Base-by-base conservation (phyloP, 2,797 vertebrate genomes). In the Sparidentex hasta region DNA sequence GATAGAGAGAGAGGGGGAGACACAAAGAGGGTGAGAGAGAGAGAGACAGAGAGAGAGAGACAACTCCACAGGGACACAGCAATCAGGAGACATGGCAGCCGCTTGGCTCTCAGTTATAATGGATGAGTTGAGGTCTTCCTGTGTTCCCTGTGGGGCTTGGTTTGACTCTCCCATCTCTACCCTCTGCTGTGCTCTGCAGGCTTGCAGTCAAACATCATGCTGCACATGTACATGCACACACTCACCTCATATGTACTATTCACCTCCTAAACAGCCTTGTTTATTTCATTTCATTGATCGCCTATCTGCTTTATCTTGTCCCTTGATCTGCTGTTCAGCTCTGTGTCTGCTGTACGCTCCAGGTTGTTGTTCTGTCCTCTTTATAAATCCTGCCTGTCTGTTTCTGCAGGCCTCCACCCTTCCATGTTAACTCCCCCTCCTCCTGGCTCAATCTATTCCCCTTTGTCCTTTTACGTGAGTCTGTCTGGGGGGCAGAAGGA, bases 71-170 rank as follows among this genome's bases (percentile, higher is more conserved):
- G 92, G 91, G 93, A 92, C 88, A 87, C 84, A 50, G 88, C 89
- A 93, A 92, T 93, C 91, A 93, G 85, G 83, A 91, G 90, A 94
- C 92, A 94, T 92, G 92, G 92, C 92, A 92, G 92, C 86, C 87
- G 83, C 86, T 94, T 93, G 92, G 88, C 90, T 92, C 89, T 91
- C 88, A 81, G 85, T 91, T 91, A 93, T 93, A 94, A 95, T 93
- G 81, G 90, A 94, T 95, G 93, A 94, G 91, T 76, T 85, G 88
- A 92, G 90, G 92, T 91, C 90, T 88, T 84, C 81, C 82, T 80
- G 71, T 11, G 21, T 78, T 90, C 87, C 92, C 88, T 72, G 75
- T 87, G 86, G 88, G 89, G 82, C 75, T 88, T 61, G 76, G 81
- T 91, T 89, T 51, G 70, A 83, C 85, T 90, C 81, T 80, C 79